Base-by-base conservation (phyloP, 2,888 invertebrate species). In the Dryococelus australis region DNA sequence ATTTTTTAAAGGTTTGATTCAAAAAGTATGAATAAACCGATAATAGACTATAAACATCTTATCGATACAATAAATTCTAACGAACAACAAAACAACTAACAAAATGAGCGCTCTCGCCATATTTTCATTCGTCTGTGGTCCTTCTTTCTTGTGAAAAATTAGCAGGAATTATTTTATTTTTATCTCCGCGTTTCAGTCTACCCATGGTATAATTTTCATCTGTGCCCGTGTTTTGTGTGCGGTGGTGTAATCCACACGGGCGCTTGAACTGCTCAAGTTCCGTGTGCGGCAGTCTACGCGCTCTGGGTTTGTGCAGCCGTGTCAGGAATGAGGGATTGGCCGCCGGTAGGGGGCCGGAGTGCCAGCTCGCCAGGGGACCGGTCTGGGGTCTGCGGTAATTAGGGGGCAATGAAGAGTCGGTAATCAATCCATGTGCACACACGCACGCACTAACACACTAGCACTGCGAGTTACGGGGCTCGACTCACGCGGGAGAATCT, bases 361-460 rank as follows among this genome's bases (percentile, higher is more conserved):
- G 65, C 65, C 65, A 65, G 65, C 65, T 24, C 65, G n/a, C 65
- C 65, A 65, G 65, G 65, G 65, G 65, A 65, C 65, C 24, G 65
- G 24, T 65, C 65, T 8, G 8, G 65, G 65, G 65, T 65, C 65
- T 65, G 65, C 65, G 65, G 65, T 65, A 65, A 65, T 65, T 65
- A 65, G 65, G 16, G 65, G 65, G 10, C 65, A 65, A 65, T 65
- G 65, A 65, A 65, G 65, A 65, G 65, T 65, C 65, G 65, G 65
- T 65, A 65, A 65, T 65, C 65, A 65, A 65, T 65, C 65, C 65
- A 65, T 65, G 65, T 65, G 24, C 65, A 65, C 65, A 65, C 65
- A 65, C 65, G 65, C 8, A 20, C 8, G n/a, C 24, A 20, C 65
- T 12, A 8, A 47, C 47, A 47, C 47, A 47, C 16, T 47, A 10